Base-by-base conservation (phyloP, 35 echinoderm and acorn worm genomes). In the Lytechinus pictus region DNA sequence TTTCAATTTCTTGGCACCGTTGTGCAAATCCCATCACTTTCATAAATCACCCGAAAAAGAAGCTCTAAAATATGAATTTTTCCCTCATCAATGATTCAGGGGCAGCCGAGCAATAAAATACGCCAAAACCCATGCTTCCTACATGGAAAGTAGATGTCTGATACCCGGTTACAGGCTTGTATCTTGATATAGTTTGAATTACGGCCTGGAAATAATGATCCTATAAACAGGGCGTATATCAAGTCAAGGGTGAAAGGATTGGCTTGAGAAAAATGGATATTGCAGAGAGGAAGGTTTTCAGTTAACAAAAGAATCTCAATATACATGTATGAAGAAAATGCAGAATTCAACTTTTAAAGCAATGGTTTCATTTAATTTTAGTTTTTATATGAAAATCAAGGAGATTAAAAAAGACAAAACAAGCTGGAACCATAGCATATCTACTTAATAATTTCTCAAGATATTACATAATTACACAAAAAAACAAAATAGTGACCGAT, bases 21-120 rank as follows among this genome's bases (percentile, higher is more conserved):
- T 93, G 92, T 93, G 92, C 92, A 93, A 93, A 93, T 54, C 55
- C 92, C 92, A 93, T 93, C 92, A 93, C 92, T 93, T 93, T 57
- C 92, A 93, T 93, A 93, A 93, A 93, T 93, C 92, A 93, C 92
- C 92, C 55, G 92, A 55, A 93, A 93, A 93, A 93, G 55, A 93
- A 90, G 53, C 55, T 93, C 92, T 93, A 93, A 93, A 93, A 93
- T 93, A 93, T 93, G 55, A 57, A 54, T 93, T 54, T 93, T 51
- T 93, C 53, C 91, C 55, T 57, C 92, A 93, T 93, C 54, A 93
- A 93, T 93, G 92, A 93, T 93, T 93, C 92, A 93, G 92, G 53
- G 55, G 21, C 54, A 93, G 52, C 55, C 52, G 92, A 10, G 92
- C 54, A 93, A 93, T 54, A 93, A 57, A 93, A 93, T 93, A 57